These are phyloP conservation scores for Cydia amplana DNA, from an alignment of 1,140 invertebrate genomes.

Conservation along the genomic window DNA sequence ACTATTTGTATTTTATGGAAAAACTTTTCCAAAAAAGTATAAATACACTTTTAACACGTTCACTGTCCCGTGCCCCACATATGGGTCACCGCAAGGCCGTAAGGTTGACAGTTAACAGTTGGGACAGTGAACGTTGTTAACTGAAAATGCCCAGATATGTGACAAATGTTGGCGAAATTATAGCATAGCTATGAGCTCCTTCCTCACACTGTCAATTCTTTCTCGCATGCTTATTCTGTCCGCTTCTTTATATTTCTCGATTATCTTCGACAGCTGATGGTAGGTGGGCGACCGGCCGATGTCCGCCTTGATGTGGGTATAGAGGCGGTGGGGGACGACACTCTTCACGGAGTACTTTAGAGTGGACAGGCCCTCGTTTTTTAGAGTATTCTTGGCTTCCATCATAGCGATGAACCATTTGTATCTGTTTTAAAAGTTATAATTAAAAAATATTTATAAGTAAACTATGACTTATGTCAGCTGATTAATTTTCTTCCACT, in stretches of 20 bases:
- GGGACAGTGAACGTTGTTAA: no score
- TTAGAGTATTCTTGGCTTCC: slow-evolving; percentile 85
- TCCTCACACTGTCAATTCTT: neutral
- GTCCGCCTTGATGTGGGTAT: slow-evolving; percentile 88
- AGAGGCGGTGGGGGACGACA: slow-evolving; percentile 84
- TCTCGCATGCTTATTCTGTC: neutral
- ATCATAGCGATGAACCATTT: neutral
- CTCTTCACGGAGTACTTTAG: slow-evolving; percentile 89
- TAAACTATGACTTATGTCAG: no score
- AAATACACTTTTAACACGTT: no score
- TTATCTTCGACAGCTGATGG: neutral
- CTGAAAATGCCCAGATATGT: no score
- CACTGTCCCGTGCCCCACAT: no score
- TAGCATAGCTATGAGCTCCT: neutral
- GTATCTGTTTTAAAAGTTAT: neutral
- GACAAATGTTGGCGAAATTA: neutral
- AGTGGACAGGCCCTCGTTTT: slow-evolving; percentile 91
- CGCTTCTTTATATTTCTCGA: neutral
- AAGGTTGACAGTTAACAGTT: no score
- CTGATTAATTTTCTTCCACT: no score
- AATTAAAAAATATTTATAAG: neutral
- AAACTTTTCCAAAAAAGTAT: no score
- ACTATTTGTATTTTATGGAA: no score
- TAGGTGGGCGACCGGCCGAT: slow-evolving; percentile 56
- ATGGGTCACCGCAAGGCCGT: no score